phyloP scores from a whole-genome alignment of 2,797 vertebrate genomes.

The Ataeniobius toweri region DNA sequence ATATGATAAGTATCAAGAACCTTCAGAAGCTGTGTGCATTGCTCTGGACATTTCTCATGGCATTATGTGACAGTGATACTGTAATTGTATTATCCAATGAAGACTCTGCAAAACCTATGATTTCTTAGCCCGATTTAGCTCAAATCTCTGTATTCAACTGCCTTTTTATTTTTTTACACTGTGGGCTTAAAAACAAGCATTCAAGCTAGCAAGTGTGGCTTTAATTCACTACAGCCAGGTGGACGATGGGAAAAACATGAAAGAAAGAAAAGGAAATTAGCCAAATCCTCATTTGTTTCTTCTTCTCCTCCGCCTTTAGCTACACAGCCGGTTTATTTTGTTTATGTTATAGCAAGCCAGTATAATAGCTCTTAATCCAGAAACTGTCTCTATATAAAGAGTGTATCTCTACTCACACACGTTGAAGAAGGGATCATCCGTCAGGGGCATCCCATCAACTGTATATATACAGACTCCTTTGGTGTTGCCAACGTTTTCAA shows the following conservation, averaged over 20 bases:
- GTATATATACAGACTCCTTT: slow-evolving; percentile 69
- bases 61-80: background rate
- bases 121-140: background rate
- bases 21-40: background rate
- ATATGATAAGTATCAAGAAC: background rate
- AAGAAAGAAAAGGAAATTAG: background rate
- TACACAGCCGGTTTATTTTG: background rate
- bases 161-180: background rate
- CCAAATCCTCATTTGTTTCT: background rate
- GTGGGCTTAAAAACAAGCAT: background rate
- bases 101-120: background rate
- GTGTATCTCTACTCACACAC: slow-evolving; percentile 59
- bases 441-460: slow-evolving; percentile 67
- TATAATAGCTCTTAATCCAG: background rate
- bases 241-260: background rate
- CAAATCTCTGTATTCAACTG: background rate
- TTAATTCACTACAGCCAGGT: background rate
- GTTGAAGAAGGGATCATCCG: slow-evolving; percentile 75
- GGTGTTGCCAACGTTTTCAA: slow-evolving; percentile 43
- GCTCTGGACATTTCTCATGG: no score
- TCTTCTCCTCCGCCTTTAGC: background rate
- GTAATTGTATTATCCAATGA: background rate
- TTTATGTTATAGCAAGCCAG: background rate
- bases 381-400: background rate
- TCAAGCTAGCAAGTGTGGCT: background rate